Percentiles rank a stretch among this genome's conserved stretches.
Conservation (phyloP, 1,140 invertebrate genomes). For the Zaprionus taronus region DNA sequence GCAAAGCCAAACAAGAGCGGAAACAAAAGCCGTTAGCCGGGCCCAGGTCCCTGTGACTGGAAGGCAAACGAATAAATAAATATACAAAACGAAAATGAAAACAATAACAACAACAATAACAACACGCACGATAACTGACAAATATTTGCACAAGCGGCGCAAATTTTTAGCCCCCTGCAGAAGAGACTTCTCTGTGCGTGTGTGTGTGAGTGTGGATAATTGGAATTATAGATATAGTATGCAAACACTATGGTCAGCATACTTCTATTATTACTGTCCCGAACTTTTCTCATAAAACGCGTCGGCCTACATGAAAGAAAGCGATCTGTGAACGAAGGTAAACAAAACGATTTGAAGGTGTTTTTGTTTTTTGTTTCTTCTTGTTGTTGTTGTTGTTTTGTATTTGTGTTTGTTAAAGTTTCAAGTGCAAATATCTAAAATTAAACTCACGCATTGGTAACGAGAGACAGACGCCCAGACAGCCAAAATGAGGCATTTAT, state of each 20-base stretch:
- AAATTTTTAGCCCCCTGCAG: conserved; percentile 24
- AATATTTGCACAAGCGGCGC: conserved; percentile 46
- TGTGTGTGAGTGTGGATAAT: conserved; percentile 52
- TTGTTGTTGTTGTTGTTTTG: background rate
- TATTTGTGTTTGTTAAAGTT: conserved; percentile 68
- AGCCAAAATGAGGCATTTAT: conserved; percentile 69
- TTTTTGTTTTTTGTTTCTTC: conserved; percentile 15
- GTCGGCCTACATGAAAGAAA: conserved; percentile 70
- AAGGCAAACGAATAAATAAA: conserved; percentile 14
- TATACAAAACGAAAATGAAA: conserved; percentile 16
- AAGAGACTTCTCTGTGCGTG: background rate
- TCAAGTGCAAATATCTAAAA: conserved; percentile 67
- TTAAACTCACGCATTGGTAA: conserved; percentile 68
- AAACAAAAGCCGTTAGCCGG: conserved; percentile 19
- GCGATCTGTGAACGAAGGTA: conserved; percentile 68
- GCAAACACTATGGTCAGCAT: conserved; percentile 45
- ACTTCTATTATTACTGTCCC: conserved; percentile 10
- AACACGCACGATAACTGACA: conserved; percentile 26
- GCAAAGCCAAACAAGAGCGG: conserved; percentile 32
- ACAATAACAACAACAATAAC: background rate
- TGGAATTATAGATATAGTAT: conserved; percentile 78
- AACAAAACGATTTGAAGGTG: conserved; percentile 51
- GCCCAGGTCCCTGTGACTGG: conserved; percentile 2
- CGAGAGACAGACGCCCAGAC: conserved; percentile 8
- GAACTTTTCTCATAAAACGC: conserved; percentile 44